Base-by-base conservation (phyloP, 2,888 invertebrate species). In the Melieria omissa region DNA sequence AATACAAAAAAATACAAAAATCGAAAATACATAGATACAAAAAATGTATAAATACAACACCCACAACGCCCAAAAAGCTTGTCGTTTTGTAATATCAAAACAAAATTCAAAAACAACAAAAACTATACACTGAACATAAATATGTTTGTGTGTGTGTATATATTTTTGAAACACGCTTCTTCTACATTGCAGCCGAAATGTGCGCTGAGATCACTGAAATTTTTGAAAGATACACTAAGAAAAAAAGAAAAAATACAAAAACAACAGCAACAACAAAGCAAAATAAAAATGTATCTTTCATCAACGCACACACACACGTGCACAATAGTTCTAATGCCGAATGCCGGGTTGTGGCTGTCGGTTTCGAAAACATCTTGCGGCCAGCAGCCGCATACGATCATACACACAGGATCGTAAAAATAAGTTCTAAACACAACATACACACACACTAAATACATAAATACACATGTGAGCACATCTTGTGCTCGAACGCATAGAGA, bases 321-420 rank as follows among this genome's bases (percentile, higher is more conserved):
- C 12, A 49, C 12, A 3, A 1, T 1, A 12, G 52, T 9, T n/a
- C 52, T n/a, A 52, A 52, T 8, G 14, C 52, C 6, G 49, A 29
- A n/a, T 8, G 52, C 52, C 52, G 52, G 52, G 12, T 52, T 52
- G 12, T 14, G 52, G 52, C 14, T 52, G 52, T 9, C 14, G 49
- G 9, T 12, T 49, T 12, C 12, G 52, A 52, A 14, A 52, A 14
- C 10, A n/a, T 52, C 58, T 42, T 47, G n/a, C 47, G n/a, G 12
- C 29, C 29, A 60, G 41, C 68, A 61, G 45, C 61, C 52, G 45
- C 6, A 52, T 12, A 68, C 68, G 44, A 61, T 68, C 68, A 61
- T 12, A 45, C 10, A 61, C 10, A 61, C n/a, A 49, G 61, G 61
- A 68, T 68, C 68, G 68, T 68, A 52, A 68, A 68, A 68, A 9